Conservation (phyloP, 2,888 invertebrate genomes). For the Drosophila multiciliata region DNA sequence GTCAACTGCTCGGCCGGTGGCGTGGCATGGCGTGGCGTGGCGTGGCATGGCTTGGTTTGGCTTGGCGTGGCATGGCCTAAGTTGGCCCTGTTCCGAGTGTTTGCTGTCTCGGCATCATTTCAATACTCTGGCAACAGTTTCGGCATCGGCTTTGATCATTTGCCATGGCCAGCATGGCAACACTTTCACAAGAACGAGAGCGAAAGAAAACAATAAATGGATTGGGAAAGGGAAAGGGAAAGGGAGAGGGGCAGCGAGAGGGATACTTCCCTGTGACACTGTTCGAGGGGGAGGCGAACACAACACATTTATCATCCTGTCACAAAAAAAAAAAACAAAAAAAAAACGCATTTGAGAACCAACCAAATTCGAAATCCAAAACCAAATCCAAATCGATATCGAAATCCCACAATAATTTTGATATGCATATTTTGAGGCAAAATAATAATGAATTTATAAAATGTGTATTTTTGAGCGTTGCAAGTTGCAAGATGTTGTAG, state of each 20-base stretch:
- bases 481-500: background rate
- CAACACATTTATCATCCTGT: constrained; percentile 73
- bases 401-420: constrained; percentile 29
- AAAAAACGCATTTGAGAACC: constrained; percentile 52
- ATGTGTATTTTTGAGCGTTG: background rate
- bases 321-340: constrained; percentile 33
- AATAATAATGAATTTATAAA: background rate
- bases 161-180: constrained; percentile 56
- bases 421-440: background rate
- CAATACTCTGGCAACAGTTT: constrained; percentile 44
- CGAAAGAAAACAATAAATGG: constrained; percentile 3
- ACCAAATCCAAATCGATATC: constrained; percentile 5
- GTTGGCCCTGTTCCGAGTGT: constrained; percentile 3
- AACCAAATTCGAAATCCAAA: background rate
- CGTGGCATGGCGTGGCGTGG: background rate
- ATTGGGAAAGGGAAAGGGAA: constrained; percentile 3
- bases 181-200: constrained; percentile 44
- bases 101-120: constrained; percentile 33
- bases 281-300: constrained; percentile 10
- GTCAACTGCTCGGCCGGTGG: constrained; percentile 60
- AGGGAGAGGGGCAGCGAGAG: constrained; percentile 8
- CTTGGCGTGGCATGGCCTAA: background rate
- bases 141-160: constrained; percentile 72
- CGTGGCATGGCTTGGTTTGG: background rate
- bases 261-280: background rate